Conservation (phyloP, 2,113 vertebrate species). For the Neofelis nebulosa region DNA sequence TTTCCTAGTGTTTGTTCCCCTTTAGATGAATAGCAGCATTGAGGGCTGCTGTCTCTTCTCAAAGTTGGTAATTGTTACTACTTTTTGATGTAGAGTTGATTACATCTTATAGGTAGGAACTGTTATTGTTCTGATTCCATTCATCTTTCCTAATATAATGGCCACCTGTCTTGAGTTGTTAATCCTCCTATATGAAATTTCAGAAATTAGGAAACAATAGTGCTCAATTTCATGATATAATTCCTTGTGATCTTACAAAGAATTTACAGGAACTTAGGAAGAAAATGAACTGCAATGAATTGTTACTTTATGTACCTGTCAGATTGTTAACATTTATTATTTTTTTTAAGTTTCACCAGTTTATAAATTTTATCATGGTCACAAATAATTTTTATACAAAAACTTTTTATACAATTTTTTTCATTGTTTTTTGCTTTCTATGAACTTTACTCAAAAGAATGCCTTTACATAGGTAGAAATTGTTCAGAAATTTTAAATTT, state of each 20-base stretch:
- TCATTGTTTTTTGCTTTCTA: conserved; percentile 35
- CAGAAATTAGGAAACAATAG: background rate
- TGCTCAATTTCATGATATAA: background rate
- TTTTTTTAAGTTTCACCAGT: conserved; percentile 4
- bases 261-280: background rate
- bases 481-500: conserved; percentile 64
- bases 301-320: background rate
- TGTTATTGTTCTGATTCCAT: background rate
- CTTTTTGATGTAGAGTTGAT: background rate
- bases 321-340: background rate
- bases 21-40: background rate
- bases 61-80: background rate
- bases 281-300: background rate
- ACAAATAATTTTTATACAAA: background rate
- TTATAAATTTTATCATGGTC: background rate
- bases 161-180: background rate
- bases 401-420: too few relatives aligned
- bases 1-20: background rate
- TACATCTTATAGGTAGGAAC: background rate
- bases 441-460: background rate
- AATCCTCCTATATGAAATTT: background rate
- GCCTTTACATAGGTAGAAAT: conserved; percentile 17
- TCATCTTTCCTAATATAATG: background rate
- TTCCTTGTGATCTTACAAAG: background rate
- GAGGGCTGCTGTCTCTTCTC: background rate